Evolutionary conservation across 2,113 vertebrate genomes (phyloP), one percentile per base, ranked within the genome.

Genomic region (Numida meleagris): DNA sequence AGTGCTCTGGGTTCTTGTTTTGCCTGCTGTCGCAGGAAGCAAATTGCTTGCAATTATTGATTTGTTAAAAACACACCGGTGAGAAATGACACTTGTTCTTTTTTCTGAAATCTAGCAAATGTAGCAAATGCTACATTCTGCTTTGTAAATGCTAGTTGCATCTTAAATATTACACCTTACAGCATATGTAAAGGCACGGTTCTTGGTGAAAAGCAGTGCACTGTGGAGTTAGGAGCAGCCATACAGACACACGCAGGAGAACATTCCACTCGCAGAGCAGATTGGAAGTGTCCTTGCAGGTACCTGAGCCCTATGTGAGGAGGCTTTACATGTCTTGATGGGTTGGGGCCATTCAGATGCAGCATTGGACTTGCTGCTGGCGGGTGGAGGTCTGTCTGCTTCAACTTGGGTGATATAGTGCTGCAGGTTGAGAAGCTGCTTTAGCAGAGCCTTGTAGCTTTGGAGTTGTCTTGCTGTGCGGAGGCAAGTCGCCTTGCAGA

Each of bases 341-440:
- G 19, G 13, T 4, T 1, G 42, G 31, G 24, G 14, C 12, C 3
- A 1, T 43, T 53, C 40, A 43, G 15, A 7, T 21, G 3, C 0
- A 3, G 38, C 8, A 13, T 5, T 1, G 5, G 34, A 4, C 58
- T 61, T 38, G 16, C 42, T 21, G 65, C 31, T 9, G 24, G 9
- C 24, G 14, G 10, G 0, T 2, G 55, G 48, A 57, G 31, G 8
- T 78, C 51, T 58, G 45, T 51, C 25, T 51, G 38, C 72, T 82
- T 25, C 14, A 40, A n/a, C 38, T 33, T 65, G n/a, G 18, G 48
- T 3, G 40, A 10, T 46, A 18, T 11, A 57, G 9, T 68, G 42
- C 2, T 46, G 45, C 8, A 12, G 14, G 18, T 14, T 29, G 50
- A 61, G 66, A 43, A 59, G 31, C 40, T 19, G 5, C 15, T 79